Evolutionary conservation across 2,888 invertebrate species (phyloP), one percentile per base, ranked within the genome.

Genomic region (Blastobasis lacticolella): DNA sequence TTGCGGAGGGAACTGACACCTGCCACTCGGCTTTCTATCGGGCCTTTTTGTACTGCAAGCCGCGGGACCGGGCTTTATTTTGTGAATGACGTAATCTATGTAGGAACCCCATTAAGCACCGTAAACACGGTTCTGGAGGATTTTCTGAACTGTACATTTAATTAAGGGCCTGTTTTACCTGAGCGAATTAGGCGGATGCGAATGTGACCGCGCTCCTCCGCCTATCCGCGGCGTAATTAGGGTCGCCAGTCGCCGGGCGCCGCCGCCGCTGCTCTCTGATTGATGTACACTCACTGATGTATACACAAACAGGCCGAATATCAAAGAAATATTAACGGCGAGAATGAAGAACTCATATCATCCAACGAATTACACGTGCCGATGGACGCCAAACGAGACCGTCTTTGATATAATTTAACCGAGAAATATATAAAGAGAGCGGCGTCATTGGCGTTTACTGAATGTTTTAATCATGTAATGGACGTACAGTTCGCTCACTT

Each of bases 1-100:
- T 60, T 53, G 57, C 50, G 42, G 48, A 50, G 56, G 49, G 51
- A 59, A 59, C 59, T 57, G 60, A 58, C 64, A 66, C 58, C 63
- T 66, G 66, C 62, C 64, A 64, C 60, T 62, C 59, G 54, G 55
- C 47, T 52, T 52, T 58, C 54, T 57, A 57, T 52, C 59, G 52
- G 45, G 46, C 48, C 52, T 63, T 64, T 65, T 63, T 64, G 55
- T 57, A 57, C 52, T 55, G 52, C 51, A 51, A 54, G 50, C 48
- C 50, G 51, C 50, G 49, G 54, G 43, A 37, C 47, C 49, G 49
- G 49, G 49, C 52, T 51, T 59, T 57, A 57, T 57, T 53, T 44
- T 7, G 47, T 47, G 43, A 50, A 48, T 49, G 51, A 54, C 51
- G 51, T 49, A 43, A 54, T 50, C 53, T 53, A 48, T 49, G 44